Conservation (phyloP, 1,140 invertebrate genomes). For the Neoseiulus cucumeris region DNA sequence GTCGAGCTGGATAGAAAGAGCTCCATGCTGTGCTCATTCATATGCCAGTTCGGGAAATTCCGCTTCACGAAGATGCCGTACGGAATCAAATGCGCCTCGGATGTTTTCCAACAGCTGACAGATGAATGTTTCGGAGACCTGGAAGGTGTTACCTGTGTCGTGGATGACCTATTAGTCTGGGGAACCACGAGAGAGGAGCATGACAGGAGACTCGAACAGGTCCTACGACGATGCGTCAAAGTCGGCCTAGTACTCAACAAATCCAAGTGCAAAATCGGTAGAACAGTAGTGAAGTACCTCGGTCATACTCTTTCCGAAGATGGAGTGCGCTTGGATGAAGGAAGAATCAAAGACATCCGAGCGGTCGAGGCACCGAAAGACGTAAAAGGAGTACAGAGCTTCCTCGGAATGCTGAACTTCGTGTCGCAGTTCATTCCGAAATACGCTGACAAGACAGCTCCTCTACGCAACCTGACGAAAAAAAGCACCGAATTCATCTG, state of each 20-base stretch:
- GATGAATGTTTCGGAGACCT: background rate
- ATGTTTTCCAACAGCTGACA: background rate
- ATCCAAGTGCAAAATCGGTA: too few relatives aligned
- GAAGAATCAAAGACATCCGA: background rate
- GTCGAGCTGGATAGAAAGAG: too few relatives aligned
- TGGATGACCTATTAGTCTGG: too few relatives aligned
- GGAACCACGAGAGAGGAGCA: too few relatives aligned
- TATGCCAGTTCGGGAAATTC: background rate
- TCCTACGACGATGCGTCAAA: too few relatives aligned
- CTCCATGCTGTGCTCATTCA: background rate
- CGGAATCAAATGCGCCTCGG: background rate
- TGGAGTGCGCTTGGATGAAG: constrained; percentile 20
- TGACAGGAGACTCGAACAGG: too few relatives aligned
- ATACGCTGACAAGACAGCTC: constrained; percentile 22
- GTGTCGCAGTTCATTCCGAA: constrained; percentile 24
- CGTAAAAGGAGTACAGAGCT: constrained; percentile 21
- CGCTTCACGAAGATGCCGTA: background rate
- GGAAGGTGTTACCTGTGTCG: background rate
- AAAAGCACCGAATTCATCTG: constrained; percentile 17
- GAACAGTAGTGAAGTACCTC: background rate
- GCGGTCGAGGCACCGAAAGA: background rate
- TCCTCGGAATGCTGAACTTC: constrained; percentile 27
- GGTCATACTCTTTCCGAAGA: constrained; percentile 20
- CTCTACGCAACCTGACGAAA: constrained; percentile 19
- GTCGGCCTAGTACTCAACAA: too few relatives aligned